Evolutionary conservation across 2,797 vertebrate genomes (phyloP).

Genomic region (Thaleichthys pacificus): DNA sequence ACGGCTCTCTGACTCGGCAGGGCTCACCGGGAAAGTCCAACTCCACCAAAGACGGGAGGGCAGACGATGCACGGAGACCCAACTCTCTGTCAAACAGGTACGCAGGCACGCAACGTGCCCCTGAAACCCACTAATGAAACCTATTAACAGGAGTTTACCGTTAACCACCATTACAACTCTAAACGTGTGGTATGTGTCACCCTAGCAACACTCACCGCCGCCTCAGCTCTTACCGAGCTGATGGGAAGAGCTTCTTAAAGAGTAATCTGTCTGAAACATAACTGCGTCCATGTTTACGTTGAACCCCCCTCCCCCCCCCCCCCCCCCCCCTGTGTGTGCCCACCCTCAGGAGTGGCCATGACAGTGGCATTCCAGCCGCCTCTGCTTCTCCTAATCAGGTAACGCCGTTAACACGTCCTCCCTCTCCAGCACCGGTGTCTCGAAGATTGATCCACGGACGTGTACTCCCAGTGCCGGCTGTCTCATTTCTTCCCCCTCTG

Average conservation of each 20-base stretch:
- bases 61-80: slow-evolving; percentile 78
- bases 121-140: not conserved
- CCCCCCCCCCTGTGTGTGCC: not conserved
- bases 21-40: slow-evolving; percentile 78
- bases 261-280: not conserved
- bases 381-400: slow-evolving; percentile 67
- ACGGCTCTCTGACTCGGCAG: slow-evolving; percentile 59
- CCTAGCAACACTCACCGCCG: not conserved
- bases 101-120: not conserved
- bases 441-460: no score
- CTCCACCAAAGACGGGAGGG: slow-evolving; percentile 71
- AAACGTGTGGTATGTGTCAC: not conserved
- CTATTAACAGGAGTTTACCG: not conserved
- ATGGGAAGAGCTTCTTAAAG: not conserved
- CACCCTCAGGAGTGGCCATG: slow-evolving; percentile 56
- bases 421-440: not conserved
- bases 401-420: slow-evolving; percentile 13
- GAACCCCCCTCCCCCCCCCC: not conserved
- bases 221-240: not conserved
- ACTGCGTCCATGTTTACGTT: not conserved
- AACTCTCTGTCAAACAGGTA: slow-evolving; percentile 76
- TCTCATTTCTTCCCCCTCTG: not conserved
- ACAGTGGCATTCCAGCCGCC: slow-evolving; percentile 49
- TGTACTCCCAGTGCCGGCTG: not conserved
- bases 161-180: not conserved